Base-by-base conservation (phyloP, 2,888 invertebrate species). In the Griposia aprilina region DNA sequence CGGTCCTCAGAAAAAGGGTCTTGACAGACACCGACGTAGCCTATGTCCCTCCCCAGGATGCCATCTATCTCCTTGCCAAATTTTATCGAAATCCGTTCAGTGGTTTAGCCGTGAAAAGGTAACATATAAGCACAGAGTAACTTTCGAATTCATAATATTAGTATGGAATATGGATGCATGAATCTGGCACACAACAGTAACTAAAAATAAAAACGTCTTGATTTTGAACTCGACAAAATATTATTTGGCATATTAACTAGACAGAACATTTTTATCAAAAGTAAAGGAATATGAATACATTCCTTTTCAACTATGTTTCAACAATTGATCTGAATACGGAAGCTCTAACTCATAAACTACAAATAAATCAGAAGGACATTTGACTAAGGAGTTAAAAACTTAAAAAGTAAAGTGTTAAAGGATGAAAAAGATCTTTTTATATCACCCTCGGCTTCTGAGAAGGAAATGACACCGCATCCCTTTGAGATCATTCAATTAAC, bases 401-500 rank as follows among this genome's bases (percentile, higher is more conserved):
- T 76, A 75, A 87, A 83, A 82, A 80, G 69, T 78, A 66, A 74
- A 84, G 73, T 76, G 75, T 68, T 73, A 65, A 82, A 82, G 84
- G 89, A 88, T 85, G 81, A 81, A 78, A 87, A 80, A 78, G 81
- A 85, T 88, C 83, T 87, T 89, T 91, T 90, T 89, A 92, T 92
- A 86, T 83, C 89, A 84, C 86, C 89, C 89, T 84, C 59, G 48
- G 71, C 45, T 85, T 86, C 93, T 93, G 85, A 93, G 93, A 94
- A 94, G 94, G 94, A 94, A 94, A 91, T 92, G 87, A 83, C 86
- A 87, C 88, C 85, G 79, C 87, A 82, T 83, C 85, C 87, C 83
- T 87, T 89, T 88, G 77, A 85, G 84, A 82, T 74, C 72, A 69
- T 72, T 81, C 86, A 87, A 87, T 87, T 88, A 87, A 78, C 83